phyloP scores from a whole-genome alignment of 2,113 vertebrate species.

The Epinephelus lanceolatus region DNA sequence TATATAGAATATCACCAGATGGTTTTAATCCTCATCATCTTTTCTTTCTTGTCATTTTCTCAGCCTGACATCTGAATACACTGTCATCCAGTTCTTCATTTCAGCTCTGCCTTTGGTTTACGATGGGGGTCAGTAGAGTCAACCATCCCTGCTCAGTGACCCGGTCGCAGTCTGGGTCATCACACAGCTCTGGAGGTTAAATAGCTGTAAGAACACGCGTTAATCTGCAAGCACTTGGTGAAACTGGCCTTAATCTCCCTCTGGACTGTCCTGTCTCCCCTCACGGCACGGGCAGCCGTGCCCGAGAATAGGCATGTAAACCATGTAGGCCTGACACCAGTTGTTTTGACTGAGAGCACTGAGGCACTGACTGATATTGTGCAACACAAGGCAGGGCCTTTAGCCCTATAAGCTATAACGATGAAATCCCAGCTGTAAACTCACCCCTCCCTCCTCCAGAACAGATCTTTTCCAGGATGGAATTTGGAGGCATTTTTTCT shows the following conservation, averaged over 20 bases:
- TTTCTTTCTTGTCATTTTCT: not conserved
- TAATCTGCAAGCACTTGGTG: slow-evolving; percentile 50
- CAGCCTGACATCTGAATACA: not conserved
- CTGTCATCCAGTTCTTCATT: not conserved
- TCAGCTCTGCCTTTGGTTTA: not conserved
- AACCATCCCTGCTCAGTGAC: slow-evolving; percentile 39
- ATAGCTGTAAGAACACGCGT: slow-evolving; percentile 42
- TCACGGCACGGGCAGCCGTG: slow-evolving; percentile 42
- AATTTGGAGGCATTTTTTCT: slow-evolving; percentile 24
- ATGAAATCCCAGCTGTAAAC: slow-evolving; percentile 31
- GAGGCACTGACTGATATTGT: slow-evolving; percentile 71
- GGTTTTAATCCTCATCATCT: not conserved
- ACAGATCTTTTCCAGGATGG: slow-evolving; percentile 6
- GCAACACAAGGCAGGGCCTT: slow-evolving; percentile 60
- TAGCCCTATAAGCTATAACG: slow-evolving; percentile 9
- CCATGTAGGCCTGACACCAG: slow-evolving; percentile 67
- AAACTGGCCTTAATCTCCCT: slow-evolving; percentile 42
- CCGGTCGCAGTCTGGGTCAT: slow-evolving; percentile 39
- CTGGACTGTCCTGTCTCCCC: slow-evolving; percentile 34
- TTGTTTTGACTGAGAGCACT: slow-evolving; percentile 84
- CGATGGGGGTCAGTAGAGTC: not conserved
- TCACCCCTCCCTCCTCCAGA: slow-evolving; percentile 7
- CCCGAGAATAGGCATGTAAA: slow-evolving; percentile 66
- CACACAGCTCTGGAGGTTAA: slow-evolving; percentile 48
- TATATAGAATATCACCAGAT: not conserved